phyloP scores from a whole-genome alignment of 2,797 vertebrate genomes.

The Petrocephalus sullivani region DNA sequence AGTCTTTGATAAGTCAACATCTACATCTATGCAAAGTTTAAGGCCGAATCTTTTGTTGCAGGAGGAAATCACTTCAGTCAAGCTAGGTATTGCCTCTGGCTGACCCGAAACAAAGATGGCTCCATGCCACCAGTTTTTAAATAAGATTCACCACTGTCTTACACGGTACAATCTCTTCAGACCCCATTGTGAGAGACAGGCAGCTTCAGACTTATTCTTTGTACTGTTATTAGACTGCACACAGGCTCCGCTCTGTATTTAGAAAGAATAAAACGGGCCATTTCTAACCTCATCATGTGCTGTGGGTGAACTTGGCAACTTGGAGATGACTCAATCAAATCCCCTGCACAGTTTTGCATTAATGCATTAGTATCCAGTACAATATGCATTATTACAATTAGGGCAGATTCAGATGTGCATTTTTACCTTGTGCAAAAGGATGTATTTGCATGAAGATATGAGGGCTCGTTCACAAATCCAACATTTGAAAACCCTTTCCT shows the following conservation, averaged over 20 bases:
- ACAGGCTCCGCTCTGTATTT: constrained; percentile 21
- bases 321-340: constrained; percentile 20
- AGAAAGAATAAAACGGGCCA: constrained; percentile 14
- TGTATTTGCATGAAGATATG: constrained; percentile 24
- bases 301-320: constrained; percentile 26
- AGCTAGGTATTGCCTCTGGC: constrained; percentile 14
- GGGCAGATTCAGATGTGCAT: constrained; percentile 5
- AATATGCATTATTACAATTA: constrained; percentile 19
- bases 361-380: constrained; percentile 21
- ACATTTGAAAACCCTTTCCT: not conserved
- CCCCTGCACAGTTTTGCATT: constrained; percentile 38
- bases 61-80: constrained; percentile 26
- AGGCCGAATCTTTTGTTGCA: not conserved
- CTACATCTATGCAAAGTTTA: constrained; percentile 17
- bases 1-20: not conserved
- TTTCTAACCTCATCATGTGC: constrained; percentile 21
- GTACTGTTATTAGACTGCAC: constrained; percentile 31
- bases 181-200: constrained; percentile 20
- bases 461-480: not conserved
- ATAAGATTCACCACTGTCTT: constrained; percentile 14
- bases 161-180: constrained; percentile 23
- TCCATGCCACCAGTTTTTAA: constrained; percentile 6
- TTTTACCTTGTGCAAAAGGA: constrained; percentile 6
- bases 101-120: not conserved
- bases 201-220: constrained; percentile 25